phyloP scores from a whole-genome alignment of 2,797 vertebrate species.

The Agapornis canus region DNA sequence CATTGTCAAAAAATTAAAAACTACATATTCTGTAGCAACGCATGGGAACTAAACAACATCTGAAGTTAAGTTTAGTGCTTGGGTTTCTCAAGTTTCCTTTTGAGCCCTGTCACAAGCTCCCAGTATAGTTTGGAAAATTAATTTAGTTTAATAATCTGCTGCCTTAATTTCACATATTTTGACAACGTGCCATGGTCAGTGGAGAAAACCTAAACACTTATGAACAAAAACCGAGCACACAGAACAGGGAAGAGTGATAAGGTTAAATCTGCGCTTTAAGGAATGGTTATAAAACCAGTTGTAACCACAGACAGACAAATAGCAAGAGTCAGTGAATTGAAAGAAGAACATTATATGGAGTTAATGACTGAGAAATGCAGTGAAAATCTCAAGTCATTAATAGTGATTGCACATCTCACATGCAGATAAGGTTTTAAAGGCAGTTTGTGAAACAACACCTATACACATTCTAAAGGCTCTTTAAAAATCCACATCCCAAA shows the following conservation, averaged over 20 bases:
- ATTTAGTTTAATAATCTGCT: neutral
- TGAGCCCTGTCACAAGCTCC: neutral
- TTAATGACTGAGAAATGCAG: neutral
- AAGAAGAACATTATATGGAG: neutral
- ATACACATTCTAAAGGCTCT: neutral
- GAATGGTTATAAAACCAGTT: neutral
- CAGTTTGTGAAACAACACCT: neutral
- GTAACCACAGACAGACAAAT: neutral
- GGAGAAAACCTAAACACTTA: neutral
- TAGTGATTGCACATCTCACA: neutral
- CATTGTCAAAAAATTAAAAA: neutral
- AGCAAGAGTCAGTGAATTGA: neutral
- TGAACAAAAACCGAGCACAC: neutral
- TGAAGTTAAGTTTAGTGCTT: neutral
- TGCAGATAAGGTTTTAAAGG: neutral
- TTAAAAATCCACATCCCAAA: neutral
- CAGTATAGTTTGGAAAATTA: neutral
- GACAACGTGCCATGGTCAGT: neutral
- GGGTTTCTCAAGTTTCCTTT: neutral
- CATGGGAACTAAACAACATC: neutral
- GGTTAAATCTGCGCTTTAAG: neutral
- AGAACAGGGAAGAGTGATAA: neutral
- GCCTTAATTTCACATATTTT: neutral
- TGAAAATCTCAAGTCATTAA: neutral
- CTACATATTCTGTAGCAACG: neutral